Evolutionary conservation across 2,797 vertebrate genomes (phyloP).

Genomic region (Channa striata): DNA sequence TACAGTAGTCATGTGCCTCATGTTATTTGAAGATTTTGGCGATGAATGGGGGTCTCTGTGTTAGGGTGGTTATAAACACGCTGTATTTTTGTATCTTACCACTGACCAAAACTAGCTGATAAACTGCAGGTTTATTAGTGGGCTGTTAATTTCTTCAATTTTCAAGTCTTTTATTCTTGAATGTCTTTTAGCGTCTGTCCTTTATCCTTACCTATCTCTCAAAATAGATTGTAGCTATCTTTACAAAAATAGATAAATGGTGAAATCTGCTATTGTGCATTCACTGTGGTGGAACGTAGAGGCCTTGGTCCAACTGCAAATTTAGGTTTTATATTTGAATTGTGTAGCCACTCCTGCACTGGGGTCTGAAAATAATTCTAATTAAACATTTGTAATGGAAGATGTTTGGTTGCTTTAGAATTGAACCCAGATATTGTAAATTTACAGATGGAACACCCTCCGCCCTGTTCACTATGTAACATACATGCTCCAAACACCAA

Average conservation of each 20-base stretch:
- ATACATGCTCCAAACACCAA: background rate
- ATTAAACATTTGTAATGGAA: background rate
- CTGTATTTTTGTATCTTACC: too few relatives aligned
- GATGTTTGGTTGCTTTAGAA: constrained; percentile 1
- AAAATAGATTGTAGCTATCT: constrained; percentile 74
- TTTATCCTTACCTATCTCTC: constrained; percentile 75
- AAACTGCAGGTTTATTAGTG: too few relatives aligned
- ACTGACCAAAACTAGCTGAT: too few relatives aligned
- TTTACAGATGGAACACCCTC: background rate
- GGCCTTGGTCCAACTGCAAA: constrained; percentile 21
- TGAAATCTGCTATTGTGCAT: constrained; percentile 69
- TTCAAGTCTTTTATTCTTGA: constrained; percentile 22
- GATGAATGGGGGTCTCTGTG: too few relatives aligned
- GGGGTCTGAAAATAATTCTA: background rate
- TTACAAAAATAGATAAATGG: constrained; percentile 43
- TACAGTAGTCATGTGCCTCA: too few relatives aligned
- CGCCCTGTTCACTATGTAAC: background rate
- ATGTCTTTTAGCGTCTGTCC: constrained; percentile 76
- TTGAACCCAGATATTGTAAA: background rate
- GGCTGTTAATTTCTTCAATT: too few relatives aligned
- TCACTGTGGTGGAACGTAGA: constrained; percentile 40
- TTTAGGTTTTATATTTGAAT: background rate
- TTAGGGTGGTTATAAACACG: too few relatives aligned
- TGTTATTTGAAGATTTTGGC: too few relatives aligned
- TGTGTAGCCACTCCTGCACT: background rate